Evolutionary conservation across 2,888 invertebrate species (phyloP).

Genomic region (Mesoligia furuncula): DNA sequence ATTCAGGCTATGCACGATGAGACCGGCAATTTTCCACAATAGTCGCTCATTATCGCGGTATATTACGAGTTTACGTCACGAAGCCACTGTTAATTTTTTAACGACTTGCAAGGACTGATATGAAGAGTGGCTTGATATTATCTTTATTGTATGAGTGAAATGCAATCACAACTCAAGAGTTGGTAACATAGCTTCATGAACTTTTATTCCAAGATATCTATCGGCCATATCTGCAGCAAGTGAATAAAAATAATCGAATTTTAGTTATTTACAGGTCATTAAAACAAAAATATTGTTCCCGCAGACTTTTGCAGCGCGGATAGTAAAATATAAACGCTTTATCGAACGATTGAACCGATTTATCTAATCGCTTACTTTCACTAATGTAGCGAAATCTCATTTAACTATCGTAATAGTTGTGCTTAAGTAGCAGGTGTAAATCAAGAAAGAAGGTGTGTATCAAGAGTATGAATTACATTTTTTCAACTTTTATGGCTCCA

Average conservation of each 20-base stretch:
- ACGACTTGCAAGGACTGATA: constrained; percentile 17
- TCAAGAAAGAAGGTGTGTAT: too few relatives aligned
- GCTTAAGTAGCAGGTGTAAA: not conserved
- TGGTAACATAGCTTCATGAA: not conserved
- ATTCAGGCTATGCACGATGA: not conserved
- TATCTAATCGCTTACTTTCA: constrained; percentile 22
- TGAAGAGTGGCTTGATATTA: constrained; percentile 3
- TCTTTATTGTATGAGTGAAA: constrained; percentile 16
- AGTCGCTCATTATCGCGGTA: not conserved
- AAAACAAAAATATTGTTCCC: not conserved
- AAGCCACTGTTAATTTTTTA: constrained; percentile 12
- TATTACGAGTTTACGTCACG: constrained; percentile 3
- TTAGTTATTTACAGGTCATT: not conserved
- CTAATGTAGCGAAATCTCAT: constrained; percentile 6
- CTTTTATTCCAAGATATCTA: constrained; percentile 12
- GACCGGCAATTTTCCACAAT: constrained; percentile 4
- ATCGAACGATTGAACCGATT: constrained; percentile 6
- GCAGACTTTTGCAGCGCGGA: not conserved
- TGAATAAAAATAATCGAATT: not conserved
- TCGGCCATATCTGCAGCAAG: not conserved
- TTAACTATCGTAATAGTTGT: not conserved
- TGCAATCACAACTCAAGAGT: not conserved
- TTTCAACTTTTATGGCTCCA: not conserved
- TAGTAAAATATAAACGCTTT: not conserved
- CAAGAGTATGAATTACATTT: not conserved